phyloP scores from a whole-genome alignment of 1,140 invertebrate genomes.

The Drosophila biarmipes region DNA sequence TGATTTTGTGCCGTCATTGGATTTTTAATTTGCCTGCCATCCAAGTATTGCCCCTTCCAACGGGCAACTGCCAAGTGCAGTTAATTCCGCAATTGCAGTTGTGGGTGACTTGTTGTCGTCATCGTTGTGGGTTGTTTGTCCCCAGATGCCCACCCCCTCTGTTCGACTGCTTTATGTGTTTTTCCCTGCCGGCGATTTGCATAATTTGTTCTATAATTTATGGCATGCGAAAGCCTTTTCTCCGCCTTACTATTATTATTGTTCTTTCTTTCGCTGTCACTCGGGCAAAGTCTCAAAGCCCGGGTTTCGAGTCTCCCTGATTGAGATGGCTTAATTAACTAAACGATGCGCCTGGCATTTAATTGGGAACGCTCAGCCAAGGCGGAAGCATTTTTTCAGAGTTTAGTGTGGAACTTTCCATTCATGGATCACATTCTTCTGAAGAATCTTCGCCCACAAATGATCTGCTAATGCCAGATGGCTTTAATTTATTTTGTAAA shows the following conservation, averaged over 20 bases:
- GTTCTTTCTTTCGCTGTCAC: constrained; percentile 59
- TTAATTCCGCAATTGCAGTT: constrained; percentile 66
- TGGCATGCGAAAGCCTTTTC: constrained; percentile 66
- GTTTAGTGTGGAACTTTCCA: constrained; percentile 36
- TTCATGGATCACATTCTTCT: neutral
- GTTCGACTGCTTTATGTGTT: constrained; percentile 30
- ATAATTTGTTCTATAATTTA: constrained; percentile 81
- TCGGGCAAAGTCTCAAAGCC: constrained; percentile 22
- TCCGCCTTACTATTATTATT: constrained; percentile 49
- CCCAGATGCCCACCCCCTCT: neutral
- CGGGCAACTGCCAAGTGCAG: constrained; percentile 60
- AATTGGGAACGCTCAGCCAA: constrained; percentile 55
- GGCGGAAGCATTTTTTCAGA: constrained; percentile 48
- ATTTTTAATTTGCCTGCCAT: constrained; percentile 40
- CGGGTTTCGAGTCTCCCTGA: constrained; percentile 33
- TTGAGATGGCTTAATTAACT: constrained; percentile 80
- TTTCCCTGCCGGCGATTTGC: constrained; percentile 56
- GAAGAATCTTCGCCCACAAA: constrained; percentile 13
- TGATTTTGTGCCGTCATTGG: constrained; percentile 69
- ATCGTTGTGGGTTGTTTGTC: constrained; percentile 42
- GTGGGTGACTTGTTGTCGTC: constrained; percentile 45
- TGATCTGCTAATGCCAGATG: constrained; percentile 72
- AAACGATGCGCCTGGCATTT: constrained; percentile 78
- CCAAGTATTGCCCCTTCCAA: constrained; percentile 3
- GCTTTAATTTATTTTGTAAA: constrained; percentile 78